Percentiles rank a stretch among this genome's conserved stretches.
These are phyloP conservation scores for Escarpia spicata DNA, from an alignment of 2,888 invertebrate species.

Conservation along the genomic window DNA sequence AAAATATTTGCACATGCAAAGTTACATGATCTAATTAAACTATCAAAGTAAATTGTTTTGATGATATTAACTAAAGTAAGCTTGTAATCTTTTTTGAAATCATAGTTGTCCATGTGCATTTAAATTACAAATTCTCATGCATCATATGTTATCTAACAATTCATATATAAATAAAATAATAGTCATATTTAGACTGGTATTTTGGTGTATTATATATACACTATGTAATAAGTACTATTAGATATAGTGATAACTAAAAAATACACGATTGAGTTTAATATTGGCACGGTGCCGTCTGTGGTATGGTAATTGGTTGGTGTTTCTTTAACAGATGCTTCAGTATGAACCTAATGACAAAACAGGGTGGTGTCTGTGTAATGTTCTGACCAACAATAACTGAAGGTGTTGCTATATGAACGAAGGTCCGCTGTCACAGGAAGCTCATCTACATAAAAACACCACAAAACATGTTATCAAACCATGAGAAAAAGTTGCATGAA, in stretches of 20 bases:
- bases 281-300: neutral
- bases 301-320: neutral
- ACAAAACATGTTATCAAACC: conserved; percentile 4
- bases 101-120: too few relatives aligned
- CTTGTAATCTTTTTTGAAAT: too few relatives aligned
- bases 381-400: neutral
- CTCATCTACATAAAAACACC: neutral
- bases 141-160: too few relatives aligned
- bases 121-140: too few relatives aligned
- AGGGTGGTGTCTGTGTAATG: neutral
- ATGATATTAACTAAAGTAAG: too few relatives aligned
- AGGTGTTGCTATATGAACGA: neutral
- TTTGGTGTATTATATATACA: too few relatives aligned
- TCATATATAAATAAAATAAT: too few relatives aligned
- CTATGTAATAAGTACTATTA: too few relatives aligned
- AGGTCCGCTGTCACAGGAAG: neutral
- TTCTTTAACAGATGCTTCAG: neutral
- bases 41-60: too few relatives aligned
- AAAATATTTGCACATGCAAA: too few relatives aligned
- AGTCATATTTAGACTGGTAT: too few relatives aligned
- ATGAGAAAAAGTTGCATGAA: conserved; percentile 4
- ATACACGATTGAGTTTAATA: neutral
- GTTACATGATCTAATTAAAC: too few relatives aligned
- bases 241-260: neutral
- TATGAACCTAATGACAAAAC: neutral